Evolutionary conservation across 2,888 invertebrate species (phyloP).

Genomic region (Adelphocoris suturalis): DNA sequence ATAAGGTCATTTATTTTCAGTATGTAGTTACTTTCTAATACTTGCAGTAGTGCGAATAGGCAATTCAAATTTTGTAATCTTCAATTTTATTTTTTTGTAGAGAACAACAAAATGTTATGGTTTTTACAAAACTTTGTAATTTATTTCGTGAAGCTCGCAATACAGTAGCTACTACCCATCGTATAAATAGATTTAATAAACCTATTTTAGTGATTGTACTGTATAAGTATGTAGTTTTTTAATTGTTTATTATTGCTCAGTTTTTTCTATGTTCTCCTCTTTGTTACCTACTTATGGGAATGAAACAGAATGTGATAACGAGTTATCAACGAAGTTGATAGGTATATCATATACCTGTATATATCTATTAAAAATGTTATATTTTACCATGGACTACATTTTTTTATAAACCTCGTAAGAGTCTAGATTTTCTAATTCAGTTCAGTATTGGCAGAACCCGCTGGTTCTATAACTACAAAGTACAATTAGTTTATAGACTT

Average conservation of each 20-base stretch:
- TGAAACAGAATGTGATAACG: background rate
- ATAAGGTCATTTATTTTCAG: too few species aligned
- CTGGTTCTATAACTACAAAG: too few species aligned
- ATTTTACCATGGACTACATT: background rate
- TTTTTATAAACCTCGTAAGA: background rate
- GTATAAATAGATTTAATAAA: background rate
- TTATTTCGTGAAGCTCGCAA: background rate
- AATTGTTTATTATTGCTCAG: background rate
- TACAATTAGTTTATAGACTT: too few species aligned
- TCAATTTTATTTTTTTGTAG: too few species aligned
- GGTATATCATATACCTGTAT: too few species aligned
- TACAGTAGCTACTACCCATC: background rate
- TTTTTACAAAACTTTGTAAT: background rate
- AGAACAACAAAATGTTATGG: too few species aligned
- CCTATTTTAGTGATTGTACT: background rate
- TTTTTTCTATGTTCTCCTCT: background rate
- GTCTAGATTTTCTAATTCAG: too few species aligned
- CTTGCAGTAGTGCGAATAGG: too few species aligned
- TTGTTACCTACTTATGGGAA: background rate
- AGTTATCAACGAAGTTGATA: constrained; percentile 28
- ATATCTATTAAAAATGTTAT: constrained; percentile 23
- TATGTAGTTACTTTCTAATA: too few species aligned
- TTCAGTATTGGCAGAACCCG: too few species aligned
- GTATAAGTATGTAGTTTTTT: background rate
- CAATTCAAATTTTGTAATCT: too few species aligned